Evolutionary conservation across 2,888 invertebrate genomes (phyloP).

Genomic region (Leptothorax acervorum): DNA sequence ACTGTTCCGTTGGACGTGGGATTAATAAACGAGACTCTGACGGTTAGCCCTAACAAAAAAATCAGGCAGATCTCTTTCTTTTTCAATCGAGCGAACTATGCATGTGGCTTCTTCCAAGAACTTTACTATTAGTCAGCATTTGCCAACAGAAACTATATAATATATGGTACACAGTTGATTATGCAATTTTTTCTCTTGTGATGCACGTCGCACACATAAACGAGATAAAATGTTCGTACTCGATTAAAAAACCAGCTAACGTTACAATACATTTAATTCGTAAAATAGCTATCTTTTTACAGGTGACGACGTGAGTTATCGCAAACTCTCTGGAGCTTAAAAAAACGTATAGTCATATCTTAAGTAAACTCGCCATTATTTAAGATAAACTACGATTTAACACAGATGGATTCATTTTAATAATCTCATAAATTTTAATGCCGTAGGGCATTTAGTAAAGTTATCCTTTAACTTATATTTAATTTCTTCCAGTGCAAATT

Average conservation of each 20-base stretch:
- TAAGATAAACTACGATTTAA: neutral
- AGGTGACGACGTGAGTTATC: slow-evolving; percentile 3
- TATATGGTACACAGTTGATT: slow-evolving; percentile 14
- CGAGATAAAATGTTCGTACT: slow-evolving; percentile 12
- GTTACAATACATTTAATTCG: slow-evolving; percentile 12
- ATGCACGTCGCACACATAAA: neutral
- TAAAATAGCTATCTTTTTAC: slow-evolving; percentile 23
- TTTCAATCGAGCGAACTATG: neutral
- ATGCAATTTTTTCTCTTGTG: neutral
- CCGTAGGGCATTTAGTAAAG: slow-evolving; percentile 8
- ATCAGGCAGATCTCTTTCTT: slow-evolving; percentile 1
- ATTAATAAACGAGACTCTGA: slow-evolving; percentile 34
- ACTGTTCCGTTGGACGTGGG: slow-evolving; percentile 19
- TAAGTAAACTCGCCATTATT: slow-evolving; percentile 13
- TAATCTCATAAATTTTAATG: slow-evolving; percentile 25
- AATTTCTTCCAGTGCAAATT: slow-evolving; percentile 8
- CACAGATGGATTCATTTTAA: neutral
- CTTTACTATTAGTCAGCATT: slow-evolving; percentile 14
- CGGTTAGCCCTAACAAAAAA: slow-evolving; percentile 5
- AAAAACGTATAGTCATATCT: slow-evolving; percentile 15
- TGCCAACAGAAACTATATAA: neutral
- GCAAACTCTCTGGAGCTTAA: neutral
- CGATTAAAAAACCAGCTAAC: neutral
- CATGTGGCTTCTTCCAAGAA: slow-evolving; percentile 13
- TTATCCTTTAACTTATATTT: slow-evolving; percentile 35